Evolutionary conservation across 2,888 invertebrate species (phyloP), one percentile per base, ranked within the genome.

Genomic region (Epistrophe eligans): DNA sequence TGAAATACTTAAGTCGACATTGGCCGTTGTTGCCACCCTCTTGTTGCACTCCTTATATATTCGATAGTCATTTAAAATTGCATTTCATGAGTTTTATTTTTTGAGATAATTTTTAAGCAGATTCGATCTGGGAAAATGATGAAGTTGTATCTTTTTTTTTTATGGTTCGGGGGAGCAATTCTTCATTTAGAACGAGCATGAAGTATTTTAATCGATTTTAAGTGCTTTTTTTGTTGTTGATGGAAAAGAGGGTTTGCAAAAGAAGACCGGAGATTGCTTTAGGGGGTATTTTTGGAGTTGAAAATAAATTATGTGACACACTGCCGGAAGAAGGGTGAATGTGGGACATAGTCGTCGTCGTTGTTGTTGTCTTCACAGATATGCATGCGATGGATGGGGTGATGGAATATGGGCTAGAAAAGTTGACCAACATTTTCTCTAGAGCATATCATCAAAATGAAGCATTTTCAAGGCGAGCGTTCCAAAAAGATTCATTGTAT

Each of bases 121-220:
- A 81, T 85, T 85, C 85, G 77, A 81, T 77, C 64, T 57, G 55
- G 77, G 15, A 48, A 66, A 66, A 73, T 71, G 85, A 81, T 77
- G 70, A 77, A 74, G 73, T 71, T 74, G 72, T 73, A 50, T 62
- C 45, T 57, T 24, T 45, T 72, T 40, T 58, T 43, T 6, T n/a
- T n/a, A n/a, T 2, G 17, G 0, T 58, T 45, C 4, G 0, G 6
- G 15, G 50, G 38, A 24, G 19, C 17, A 45, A 55, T 48, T 64
- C 71, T 77, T 74, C 79, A 76, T 84, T 67, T 77, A 13, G 71
- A 52, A 66, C 24, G 64, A 79, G 81, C 45, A 64, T 67, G 45
- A 81, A 79, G 64, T 79, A 77, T 85, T 81, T 85, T 81, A 85
- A 85, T 85, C 85, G 85, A 85, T 85, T 85, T 84, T 70, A 67